Evolutionary conservation across 2,113 vertebrate genomes (phyloP).

Genomic region (Strix aluco): DNA sequence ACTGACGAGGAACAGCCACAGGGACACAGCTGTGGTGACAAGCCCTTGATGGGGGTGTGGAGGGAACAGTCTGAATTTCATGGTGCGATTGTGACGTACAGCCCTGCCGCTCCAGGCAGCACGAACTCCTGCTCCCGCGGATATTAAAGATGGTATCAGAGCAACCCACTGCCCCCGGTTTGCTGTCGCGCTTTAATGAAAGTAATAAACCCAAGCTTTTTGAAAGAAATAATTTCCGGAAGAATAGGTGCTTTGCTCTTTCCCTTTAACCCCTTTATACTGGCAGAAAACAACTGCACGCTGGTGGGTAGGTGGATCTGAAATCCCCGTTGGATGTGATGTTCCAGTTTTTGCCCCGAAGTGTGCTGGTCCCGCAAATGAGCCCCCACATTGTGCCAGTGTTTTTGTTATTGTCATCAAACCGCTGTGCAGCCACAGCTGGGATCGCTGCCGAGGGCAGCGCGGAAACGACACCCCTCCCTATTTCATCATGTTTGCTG

Average conservation of each 20-base stretch:
- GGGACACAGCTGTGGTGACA: not conserved
- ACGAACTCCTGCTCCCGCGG: not conserved
- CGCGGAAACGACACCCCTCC: fast-evolving
- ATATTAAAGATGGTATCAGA: constrained; percentile 66
- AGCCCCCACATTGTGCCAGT: fast-evolving
- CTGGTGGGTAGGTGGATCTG: not conserved
- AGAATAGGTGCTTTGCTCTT: not conserved
- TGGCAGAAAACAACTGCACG: not conserved
- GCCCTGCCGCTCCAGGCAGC: not conserved
- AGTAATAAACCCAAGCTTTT: not conserved
- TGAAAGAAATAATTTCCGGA: not conserved
- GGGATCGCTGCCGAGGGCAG: not conserved
- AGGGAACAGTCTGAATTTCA: not conserved
- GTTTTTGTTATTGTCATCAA: fast-evolving
- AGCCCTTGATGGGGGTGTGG: not conserved
- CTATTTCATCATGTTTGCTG: fast-evolving
- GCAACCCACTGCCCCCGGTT: not conserved
- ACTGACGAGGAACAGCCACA: not conserved
- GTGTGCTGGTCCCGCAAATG: fast-evolving
- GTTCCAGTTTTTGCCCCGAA: not conserved
- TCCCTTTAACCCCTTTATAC: not conserved
- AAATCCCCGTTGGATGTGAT: fast-evolving
- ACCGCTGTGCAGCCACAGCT: fast-evolving
- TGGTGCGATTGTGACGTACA: not conserved
- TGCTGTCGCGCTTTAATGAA: not conserved